Base-by-base conservation (phyloP, 2,113 vertebrate species). In the Trematocara unimaculatum region DNA sequence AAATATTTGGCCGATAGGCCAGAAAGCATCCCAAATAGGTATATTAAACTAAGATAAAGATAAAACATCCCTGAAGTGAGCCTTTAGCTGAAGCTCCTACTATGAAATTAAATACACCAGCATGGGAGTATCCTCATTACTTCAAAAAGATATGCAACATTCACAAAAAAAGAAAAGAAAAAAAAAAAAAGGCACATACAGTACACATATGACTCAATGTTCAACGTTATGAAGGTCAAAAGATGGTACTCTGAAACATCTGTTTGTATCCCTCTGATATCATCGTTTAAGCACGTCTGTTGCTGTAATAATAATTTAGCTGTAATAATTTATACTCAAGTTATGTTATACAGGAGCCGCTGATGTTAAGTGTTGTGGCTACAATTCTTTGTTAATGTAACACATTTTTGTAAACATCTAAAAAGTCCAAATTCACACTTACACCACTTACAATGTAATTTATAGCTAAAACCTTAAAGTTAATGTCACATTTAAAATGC, bases 381-480 rank as follows among this genome's bases (percentile, higher is more conserved):
- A 77, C 45, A 49, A 51, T 49, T 77, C 45, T 77, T 49, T 31
- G 38, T 49, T 47, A 74, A 31, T 74, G 14, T 74, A 74, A 29
- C 26, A 77, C 9, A 49, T 74, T 29, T 45, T 29, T 9, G 14
- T 72, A 47, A 74, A 29, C 20, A 45, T 47, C 42, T 1, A 23
- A 74, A 29, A 67, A 67, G n/a, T 49, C 20, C 38, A 72, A 42
- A 72, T 26, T 29, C 42, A 74, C 23, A 18, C 23, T 74, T 42
- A 70, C 12, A 70, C 0, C n/a, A 72, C 38, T 72, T 49, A 74
- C 14, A 49, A 49, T 49, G 42, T 49, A 74, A 74, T 18, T 49
- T 49, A 49, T 26, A 31, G 15, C 23, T 74, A 74, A 74, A 18
- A 47, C 9, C 23, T 74, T 47, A 29, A 47, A 74, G 23, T 18